Evolutionary conservation across 2,888 invertebrate species (phyloP).

Genomic region (Tricholauxania praeusta): DNA sequence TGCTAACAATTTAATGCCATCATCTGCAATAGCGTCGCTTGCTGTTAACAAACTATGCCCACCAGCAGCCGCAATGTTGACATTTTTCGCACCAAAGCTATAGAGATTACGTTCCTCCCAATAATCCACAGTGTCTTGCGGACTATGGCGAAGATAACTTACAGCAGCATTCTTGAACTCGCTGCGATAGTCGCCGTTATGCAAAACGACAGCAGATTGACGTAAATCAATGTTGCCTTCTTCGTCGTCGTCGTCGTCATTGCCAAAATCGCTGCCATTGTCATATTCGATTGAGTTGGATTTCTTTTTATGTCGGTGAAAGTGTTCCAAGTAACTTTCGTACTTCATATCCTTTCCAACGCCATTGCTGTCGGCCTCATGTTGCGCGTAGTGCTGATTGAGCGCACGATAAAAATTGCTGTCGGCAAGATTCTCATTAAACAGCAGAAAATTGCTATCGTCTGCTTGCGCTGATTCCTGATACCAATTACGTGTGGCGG

Average conservation of each 20-base stretch:
- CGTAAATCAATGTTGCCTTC: constrained; percentile 44
- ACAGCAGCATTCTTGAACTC: neutral
- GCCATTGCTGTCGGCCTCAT: neutral
- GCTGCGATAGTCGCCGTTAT: neutral
- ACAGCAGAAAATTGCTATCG: constrained; percentile 47
- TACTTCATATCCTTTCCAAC: constrained; percentile 48
- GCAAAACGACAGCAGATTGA: constrained; percentile 35
- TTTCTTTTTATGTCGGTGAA: constrained; percentile 54
- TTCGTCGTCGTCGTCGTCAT: constrained; percentile 10
- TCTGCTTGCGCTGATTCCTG: constrained; percentile 29
- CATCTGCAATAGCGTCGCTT: too few relatives aligned
- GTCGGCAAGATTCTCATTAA: constrained; percentile 60
- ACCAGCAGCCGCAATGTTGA: neutral
- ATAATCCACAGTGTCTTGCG: constrained; percentile 11
- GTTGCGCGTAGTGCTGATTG: constrained; percentile 57
- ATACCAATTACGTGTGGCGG: constrained; percentile 44
- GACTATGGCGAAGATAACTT: neutral
- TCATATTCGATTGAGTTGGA: constrained; percentile 45
- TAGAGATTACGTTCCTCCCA: constrained; percentile 48
- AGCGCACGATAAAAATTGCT: constrained; percentile 63
- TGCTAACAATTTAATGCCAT: too few relatives aligned
- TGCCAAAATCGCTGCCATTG: constrained; percentile 21
- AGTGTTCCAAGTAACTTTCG: constrained; percentile 64
- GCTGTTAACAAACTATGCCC: neutral
- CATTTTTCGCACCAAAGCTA: constrained; percentile 44